Conservation (phyloP, 2,113 vertebrate species). For the Malurus cyaneus region DNA sequence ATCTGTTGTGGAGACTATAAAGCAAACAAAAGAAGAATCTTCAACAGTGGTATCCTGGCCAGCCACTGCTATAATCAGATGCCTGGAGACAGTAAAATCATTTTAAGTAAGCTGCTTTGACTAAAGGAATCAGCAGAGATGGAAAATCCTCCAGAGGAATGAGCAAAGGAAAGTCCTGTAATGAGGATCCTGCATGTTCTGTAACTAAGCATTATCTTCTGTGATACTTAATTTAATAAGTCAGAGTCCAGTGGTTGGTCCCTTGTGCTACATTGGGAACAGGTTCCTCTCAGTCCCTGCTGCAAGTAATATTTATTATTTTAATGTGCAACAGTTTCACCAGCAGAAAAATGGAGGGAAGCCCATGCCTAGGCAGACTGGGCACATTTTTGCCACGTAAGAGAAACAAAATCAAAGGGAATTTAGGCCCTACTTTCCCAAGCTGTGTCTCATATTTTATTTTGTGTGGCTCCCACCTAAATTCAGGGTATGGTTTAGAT, state of each 20-base stretch:
- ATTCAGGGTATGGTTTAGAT: neutral
- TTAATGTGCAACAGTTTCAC: neutral
- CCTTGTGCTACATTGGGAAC: neutral
- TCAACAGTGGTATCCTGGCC: neutral
- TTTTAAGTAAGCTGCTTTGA: neutral
- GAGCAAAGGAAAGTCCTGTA: neutral
- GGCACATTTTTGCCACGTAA: neutral
- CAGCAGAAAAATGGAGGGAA: neutral
- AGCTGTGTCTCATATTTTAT: neutral
- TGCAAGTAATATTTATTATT: neutral
- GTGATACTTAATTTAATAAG: neutral
- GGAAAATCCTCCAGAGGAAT: neutral
- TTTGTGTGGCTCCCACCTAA: neutral
- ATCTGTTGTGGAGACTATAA: neutral
- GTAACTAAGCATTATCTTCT: neutral
- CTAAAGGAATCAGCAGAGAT: neutral
- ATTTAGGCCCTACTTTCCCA: neutral
- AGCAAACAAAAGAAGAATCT: neutral
- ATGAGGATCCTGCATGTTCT: neutral
- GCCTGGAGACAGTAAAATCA: neutral
- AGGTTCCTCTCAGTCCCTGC: neutral
- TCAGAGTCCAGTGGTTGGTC: neutral
- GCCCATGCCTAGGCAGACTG: neutral
- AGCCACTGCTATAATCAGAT: neutral
- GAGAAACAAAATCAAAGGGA: neutral